Evolutionary conservation across 2,113 vertebrate genomes (phyloP).

Genomic region (Scomber japonicus): DNA sequence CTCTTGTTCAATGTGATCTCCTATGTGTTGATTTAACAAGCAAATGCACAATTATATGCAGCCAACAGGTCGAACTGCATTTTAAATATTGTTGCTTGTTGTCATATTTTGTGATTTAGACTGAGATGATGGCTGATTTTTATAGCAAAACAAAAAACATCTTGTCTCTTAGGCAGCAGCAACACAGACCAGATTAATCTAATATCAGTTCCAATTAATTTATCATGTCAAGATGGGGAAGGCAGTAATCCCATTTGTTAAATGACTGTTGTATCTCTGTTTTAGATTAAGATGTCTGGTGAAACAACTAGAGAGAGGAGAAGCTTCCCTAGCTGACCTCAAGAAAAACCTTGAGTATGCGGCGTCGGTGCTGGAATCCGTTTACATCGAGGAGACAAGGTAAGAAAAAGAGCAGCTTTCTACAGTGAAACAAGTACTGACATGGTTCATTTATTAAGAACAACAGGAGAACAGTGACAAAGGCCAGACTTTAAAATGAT

Average conservation of each 20-base stretch:
- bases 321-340: conserved; percentile 93
- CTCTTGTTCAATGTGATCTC: background rate
- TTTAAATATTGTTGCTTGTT: background rate
- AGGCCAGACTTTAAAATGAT: conserved; percentile 31
- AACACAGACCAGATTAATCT: conserved; percentile 40
- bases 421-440: background rate
- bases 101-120: background rate
- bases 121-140: background rate
- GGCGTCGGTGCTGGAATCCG: conserved; percentile 94
- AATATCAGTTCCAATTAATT: conserved; percentile 55
- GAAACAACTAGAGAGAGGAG: conserved; percentile 96
- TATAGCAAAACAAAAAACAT: background rate
- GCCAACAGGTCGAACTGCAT: background rate
- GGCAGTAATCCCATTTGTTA: conserved; percentile 66
- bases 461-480: background rate
- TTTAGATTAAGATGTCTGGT: conserved; percentile 94
- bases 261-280: conserved; percentile 62
- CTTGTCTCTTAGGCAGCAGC: background rate
- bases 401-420: conserved; percentile 59
- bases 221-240: conserved; percentile 43
- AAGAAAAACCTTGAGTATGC: conserved; percentile 99
- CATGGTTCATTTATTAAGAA: conserved; percentile 34
- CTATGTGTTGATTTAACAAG: background rate
- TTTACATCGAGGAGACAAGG: conserved; percentile 98
- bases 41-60: conserved; percentile 9